These are phyloP conservation scores for Pristiophorus japonicus DNA, from an alignment of 2,113 vertebrate species.

Conservation along the genomic window DNA sequence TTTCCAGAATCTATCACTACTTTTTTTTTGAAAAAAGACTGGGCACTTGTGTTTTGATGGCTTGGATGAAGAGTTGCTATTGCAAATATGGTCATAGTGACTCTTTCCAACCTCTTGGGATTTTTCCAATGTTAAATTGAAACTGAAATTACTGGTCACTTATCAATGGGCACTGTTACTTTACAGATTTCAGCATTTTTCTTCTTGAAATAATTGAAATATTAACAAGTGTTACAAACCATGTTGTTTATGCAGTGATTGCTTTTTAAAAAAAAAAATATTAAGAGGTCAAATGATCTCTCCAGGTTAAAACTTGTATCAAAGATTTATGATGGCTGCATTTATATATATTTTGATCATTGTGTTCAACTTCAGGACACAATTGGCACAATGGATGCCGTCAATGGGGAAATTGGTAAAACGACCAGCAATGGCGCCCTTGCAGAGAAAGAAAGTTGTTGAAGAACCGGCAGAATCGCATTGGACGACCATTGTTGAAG, in stretches of 20 bases:
- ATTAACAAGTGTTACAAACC: background rate
- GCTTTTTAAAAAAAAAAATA: background rate
- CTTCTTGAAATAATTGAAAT: background rate
- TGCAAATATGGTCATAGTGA: background rate
- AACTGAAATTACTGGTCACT: background rate
- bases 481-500: slow-evolving; percentile 54
- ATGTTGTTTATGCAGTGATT: background rate
- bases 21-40: too few species aligned
- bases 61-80: background rate
- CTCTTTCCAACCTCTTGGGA: background rate
- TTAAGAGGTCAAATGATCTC: background rate
- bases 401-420: slow-evolving; percentile 27
- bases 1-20: background rate
- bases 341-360: background rate
- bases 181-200: background rate
- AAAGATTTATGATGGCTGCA: background rate
- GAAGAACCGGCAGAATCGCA: slow-evolving; percentile 46
- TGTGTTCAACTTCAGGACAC: background rate
- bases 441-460: background rate
- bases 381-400: background rate
- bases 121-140: background rate
- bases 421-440: slow-evolving; percentile 20
- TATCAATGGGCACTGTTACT: background rate
- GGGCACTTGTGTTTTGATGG: background rate
- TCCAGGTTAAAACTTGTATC: background rate